These are phyloP conservation scores for Chelon auratus DNA, from an alignment of 2,797 vertebrate genomes.

Conservation along the genomic window DNA sequence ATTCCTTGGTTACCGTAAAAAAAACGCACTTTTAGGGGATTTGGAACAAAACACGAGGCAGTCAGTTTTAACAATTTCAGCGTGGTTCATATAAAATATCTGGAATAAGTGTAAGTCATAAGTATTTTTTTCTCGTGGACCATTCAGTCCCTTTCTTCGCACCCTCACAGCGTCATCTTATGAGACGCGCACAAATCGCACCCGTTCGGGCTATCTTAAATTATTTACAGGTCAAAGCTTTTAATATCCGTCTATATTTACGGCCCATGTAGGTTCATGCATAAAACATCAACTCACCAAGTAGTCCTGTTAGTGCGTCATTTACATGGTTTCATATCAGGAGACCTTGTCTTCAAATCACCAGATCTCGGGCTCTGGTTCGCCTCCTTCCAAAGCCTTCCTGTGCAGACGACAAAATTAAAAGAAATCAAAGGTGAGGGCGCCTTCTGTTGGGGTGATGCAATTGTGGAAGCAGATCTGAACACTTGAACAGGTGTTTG, in stretches of 20 bases:
- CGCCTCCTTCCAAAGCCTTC: slow-evolving; percentile 8
- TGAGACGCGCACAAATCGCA: slow-evolving; percentile 49
- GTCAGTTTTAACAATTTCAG: background rate
- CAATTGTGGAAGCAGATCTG: slow-evolving; percentile 32
- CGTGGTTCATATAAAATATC: slow-evolving; percentile 6
- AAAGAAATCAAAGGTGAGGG: slow-evolving; percentile 24
- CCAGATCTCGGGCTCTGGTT: slow-evolving; percentile 39
- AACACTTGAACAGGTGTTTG: slow-evolving; percentile 68
- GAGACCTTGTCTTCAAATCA: slow-evolving; percentile 34
- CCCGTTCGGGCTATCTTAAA: slow-evolving; percentile 64
- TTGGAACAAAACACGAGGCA: background rate
- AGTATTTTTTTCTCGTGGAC: slow-evolving; percentile 19
- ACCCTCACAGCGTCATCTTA: slow-evolving; percentile 25
- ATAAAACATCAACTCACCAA: slow-evolving; percentile 73
- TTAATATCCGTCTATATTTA: slow-evolving; percentile 78
- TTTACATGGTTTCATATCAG: slow-evolving; percentile 39
- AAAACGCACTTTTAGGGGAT: slow-evolving; percentile 27
- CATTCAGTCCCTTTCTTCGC: slow-evolving; percentile 32
- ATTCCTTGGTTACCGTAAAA: background rate
- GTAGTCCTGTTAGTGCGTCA: slow-evolving; percentile 60
- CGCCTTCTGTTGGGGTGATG: slow-evolving; percentile 39
- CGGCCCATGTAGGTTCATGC: slow-evolving; percentile 60
- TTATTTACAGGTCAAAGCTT: slow-evolving; percentile 76
- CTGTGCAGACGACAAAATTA: slow-evolving; percentile 22
- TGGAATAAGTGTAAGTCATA: slow-evolving; percentile 17